These are phyloP conservation scores for Lydus trimaculatus DNA, from an alignment of 2,888 invertebrate genomes.

Conservation along the genomic window DNA sequence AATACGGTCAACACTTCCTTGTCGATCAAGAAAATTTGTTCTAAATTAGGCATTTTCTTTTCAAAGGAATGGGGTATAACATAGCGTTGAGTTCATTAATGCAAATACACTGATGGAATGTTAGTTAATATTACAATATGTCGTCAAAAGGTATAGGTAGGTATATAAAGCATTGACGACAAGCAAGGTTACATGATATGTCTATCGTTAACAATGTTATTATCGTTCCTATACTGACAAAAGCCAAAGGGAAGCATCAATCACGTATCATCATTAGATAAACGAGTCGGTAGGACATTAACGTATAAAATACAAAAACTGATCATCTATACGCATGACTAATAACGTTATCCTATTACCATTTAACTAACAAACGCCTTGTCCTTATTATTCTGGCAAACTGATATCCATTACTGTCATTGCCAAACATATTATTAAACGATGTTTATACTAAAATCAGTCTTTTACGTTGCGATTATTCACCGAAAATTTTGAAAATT, in stretches of 20 bases:
- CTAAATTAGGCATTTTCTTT: neutral
- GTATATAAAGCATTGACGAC: conserved; percentile 20
- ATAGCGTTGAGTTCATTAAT: neutral
- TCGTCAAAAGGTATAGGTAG: too few species aligned
- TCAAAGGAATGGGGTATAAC: neutral
- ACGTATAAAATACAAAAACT: conserved; percentile 43
- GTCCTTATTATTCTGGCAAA: neutral
- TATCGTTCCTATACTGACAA: conserved; percentile 43
- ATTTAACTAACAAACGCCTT: conserved; percentile 2
- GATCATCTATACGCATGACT: conserved; percentile 36
- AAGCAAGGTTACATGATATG: conserved; percentile 43
- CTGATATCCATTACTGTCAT: neutral
- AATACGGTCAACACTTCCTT: neutral
- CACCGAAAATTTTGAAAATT: too few species aligned
- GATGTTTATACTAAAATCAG: neutral
- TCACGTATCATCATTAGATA: conserved; percentile 48
- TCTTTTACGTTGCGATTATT: neutral
- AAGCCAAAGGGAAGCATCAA: conserved; percentile 51
- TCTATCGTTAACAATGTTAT: conserved; percentile 43
- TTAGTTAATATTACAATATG: conserved; percentile 1
- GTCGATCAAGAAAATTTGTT: neutral
- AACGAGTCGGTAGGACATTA: conserved; percentile 37
- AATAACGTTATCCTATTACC: conserved; percentile 37
- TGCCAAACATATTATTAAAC: neutral
- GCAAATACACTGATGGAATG: neutral